Evolutionary conservation across 2,888 invertebrate genomes (phyloP), one percentile per base, ranked within the genome.

Genomic region (Agriopis leucophaearia): DNA sequence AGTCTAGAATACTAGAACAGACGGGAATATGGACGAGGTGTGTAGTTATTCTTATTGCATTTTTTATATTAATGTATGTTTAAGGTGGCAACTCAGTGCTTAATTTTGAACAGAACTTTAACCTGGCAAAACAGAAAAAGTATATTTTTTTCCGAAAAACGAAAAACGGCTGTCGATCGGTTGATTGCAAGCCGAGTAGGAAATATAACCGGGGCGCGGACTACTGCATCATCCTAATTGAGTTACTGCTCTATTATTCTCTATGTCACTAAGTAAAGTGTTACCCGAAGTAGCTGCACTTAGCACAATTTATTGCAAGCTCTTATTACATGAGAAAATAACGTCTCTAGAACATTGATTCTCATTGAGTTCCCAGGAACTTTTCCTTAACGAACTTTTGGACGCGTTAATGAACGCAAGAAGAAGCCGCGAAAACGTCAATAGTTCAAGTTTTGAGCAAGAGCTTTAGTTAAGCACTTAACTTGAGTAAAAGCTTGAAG

Each of bases 391-490:
- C 70, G 62, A 67, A 72, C 68, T 56, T 56, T 56, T 15, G 35
- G 72, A 59, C 54, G 56, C 60, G 61, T 61, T 78, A 76, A 75
- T 75, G 74, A 79, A 75, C 62, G 64, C 69, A 70, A 62, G 64
- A 56, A 61, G 61, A 69, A 64, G 51, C 51, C 60, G 65, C 42
- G 64, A 70, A 76, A 76, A 74, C 71, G 69, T 69, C 54, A 58
- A 66, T 72, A 66, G 70, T 64, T 56, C 35, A 71, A 69, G 64
- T 65, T 72, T 68, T 69, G 44, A 56, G 15, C 27, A 9, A 44
- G 56, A 45, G 56, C 27, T 45, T 56, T 45, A 13, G 56, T 44
- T 56, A 56, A 35, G 55, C 12, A 8, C 40, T 55, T 54, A 54
- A 18, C 42, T 42, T 55, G 18, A 55, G n/a, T 64, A 48, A 55